These are phyloP conservation scores for Sylvicola cinctus DNA, from an alignment of 2,888 invertebrate genomes.

Conservation along the genomic window DNA sequence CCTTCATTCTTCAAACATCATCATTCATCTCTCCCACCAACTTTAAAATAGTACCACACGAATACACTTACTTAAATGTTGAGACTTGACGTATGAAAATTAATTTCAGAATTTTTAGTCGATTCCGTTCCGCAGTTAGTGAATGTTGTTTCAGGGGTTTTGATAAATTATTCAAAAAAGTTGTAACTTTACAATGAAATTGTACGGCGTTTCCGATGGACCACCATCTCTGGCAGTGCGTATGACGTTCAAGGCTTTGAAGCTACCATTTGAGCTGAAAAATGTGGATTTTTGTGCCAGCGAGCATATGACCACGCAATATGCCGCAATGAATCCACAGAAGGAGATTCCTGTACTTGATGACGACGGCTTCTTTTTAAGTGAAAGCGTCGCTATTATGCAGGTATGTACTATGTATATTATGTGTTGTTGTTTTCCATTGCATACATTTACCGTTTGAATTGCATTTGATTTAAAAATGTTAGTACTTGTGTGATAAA, in stretches of 20 bases:
- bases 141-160: too few species aligned
- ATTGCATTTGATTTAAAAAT: not conserved
- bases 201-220: slow-evolving; percentile 56
- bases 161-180: too few species aligned
- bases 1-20: too few species aligned
- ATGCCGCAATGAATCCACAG: slow-evolving; percentile 42
- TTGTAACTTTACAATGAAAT: slow-evolving; percentile 27
- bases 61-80: too few species aligned
- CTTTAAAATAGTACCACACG: too few species aligned
- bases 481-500: slow-evolving; percentile 52
- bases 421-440: not conserved
- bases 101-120: too few species aligned
- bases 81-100: too few species aligned
- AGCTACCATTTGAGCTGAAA: slow-evolving; percentile 40
- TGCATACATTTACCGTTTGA: not conserved
- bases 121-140: too few species aligned
- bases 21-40: too few species aligned
- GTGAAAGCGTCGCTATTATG: slow-evolving; percentile 48
- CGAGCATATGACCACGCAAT: slow-evolving; percentile 54
- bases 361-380: slow-evolving; percentile 54
- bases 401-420: slow-evolving; percentile 11
- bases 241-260: slow-evolving; percentile 40
- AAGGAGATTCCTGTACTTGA: slow-evolving; percentile 60
- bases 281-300: slow-evolving; percentile 47
- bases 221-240: slow-evolving; percentile 57